These are phyloP conservation scores for Thunnus albacares DNA, from an alignment of 2,797 vertebrate species.

Conservation along the genomic window DNA sequence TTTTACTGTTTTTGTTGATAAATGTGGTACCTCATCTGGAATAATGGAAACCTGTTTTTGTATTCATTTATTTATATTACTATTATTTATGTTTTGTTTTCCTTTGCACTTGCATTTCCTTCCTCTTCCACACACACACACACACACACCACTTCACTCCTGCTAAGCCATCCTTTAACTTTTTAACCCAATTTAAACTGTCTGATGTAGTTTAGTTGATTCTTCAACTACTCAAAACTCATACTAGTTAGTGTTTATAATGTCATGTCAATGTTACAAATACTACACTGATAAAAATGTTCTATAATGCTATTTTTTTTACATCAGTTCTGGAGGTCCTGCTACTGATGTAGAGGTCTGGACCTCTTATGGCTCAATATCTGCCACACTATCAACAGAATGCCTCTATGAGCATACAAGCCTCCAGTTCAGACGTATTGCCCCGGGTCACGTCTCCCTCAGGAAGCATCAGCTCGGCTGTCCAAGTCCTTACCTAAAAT, in stretches of 20 bases:
- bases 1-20: not conserved
- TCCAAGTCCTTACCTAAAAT: constrained; percentile 35
- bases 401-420: constrained; percentile 28
- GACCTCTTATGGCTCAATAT: constrained; percentile 32
- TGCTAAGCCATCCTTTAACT: not conserved
- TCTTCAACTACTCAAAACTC: not conserved
- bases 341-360: constrained; percentile 11
- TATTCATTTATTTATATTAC: not conserved
- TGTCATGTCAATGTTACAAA: not conserved
- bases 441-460: constrained; percentile 53
- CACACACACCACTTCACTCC: no score
- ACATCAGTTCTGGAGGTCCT: constrained; percentile 3
- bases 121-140: no score
- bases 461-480: constrained; percentile 49
- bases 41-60: not conserved
- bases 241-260: not conserved
- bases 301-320: not conserved
- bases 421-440: constrained; percentile 49
- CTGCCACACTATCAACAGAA: constrained; percentile 21
- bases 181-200: not conserved
- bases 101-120: no score
- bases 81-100: not conserved
- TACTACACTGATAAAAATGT: not conserved
- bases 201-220: not conserved
- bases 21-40: not conserved